Percentiles rank a stretch among this genome's conserved stretches.
These are phyloP conservation scores for Solea senegalensis DNA, from an alignment of 2,113 vertebrate species.

Conservation along the genomic window DNA sequence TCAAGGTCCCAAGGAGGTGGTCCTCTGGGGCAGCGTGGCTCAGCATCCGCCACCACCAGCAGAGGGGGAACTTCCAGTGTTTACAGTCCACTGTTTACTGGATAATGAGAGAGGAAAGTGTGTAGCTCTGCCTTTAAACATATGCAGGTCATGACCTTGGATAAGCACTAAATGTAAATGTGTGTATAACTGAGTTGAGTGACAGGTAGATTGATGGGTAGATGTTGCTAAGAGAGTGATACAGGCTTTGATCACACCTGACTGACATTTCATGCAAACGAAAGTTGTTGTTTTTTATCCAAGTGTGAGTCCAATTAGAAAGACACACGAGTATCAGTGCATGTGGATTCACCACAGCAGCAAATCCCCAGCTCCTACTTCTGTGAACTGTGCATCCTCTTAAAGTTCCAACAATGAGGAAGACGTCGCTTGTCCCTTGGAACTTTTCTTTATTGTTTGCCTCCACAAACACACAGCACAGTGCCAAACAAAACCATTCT, in stretches of 20 bases:
- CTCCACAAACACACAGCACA: slow-evolving; percentile 65
- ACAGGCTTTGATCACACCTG: not conserved
- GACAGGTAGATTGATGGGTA: too few relatives aligned
- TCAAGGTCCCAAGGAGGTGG: slow-evolving; percentile 69
- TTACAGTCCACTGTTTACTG: not conserved
- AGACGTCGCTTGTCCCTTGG: slow-evolving; percentile 60
- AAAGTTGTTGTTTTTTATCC: not conserved
- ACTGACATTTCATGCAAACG: not conserved
- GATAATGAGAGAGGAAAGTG: not conserved
- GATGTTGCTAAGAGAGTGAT: too few relatives aligned
- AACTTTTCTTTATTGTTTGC: slow-evolving; percentile 72
- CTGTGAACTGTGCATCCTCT: slow-evolving; percentile 58
- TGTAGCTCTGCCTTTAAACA: not conserved
- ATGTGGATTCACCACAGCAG: slow-evolving; percentile 14
- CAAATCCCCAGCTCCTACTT: slow-evolving; percentile 21
- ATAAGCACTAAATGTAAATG: too few relatives aligned
- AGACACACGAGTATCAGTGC: not conserved
- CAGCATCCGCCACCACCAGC: slow-evolving; percentile 40
- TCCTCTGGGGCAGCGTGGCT: slow-evolving; percentile 62
- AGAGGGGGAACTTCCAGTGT: slow-evolving; percentile 59
- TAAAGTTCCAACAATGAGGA: slow-evolving; percentile 61
- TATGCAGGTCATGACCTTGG: not conserved
- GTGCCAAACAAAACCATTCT: slow-evolving; percentile 70
- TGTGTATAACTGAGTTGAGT: too few relatives aligned
- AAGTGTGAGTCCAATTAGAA: not conserved